These are phyloP conservation scores for Argya squamiceps DNA, from an alignment of 2,797 vertebrate genomes.

Conservation along the genomic window DNA sequence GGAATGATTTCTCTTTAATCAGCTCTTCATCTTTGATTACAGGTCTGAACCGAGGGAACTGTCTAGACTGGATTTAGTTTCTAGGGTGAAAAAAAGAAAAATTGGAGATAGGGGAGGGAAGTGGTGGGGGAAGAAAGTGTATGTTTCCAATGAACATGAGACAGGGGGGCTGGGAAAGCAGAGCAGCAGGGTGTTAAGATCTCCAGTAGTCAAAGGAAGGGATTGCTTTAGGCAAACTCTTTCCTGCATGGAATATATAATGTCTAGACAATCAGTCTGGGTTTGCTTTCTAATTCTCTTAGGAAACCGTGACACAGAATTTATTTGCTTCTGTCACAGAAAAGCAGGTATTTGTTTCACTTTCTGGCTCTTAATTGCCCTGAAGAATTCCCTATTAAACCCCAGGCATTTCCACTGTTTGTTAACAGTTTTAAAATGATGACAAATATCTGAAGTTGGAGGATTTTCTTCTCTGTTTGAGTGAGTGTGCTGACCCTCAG, in stretches of 20 bases:
- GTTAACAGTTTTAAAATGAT: conserved; percentile 45
- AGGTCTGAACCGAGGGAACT: conserved; percentile 32
- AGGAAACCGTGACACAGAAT: conserved; percentile 45
- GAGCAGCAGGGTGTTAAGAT: conserved; percentile 64
- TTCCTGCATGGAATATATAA: conserved; percentile 59
- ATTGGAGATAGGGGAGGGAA: conserved; percentile 16
- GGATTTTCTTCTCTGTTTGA: background rate
- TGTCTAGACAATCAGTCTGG: conserved; percentile 74
- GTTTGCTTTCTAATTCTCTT: conserved; percentile 68
- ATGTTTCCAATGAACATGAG: conserved; percentile 51
- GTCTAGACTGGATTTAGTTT: conserved; percentile 69
- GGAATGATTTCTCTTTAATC: conserved; percentile 57
- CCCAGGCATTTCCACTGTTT: conserved; percentile 22
- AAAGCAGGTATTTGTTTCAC: conserved; percentile 41
- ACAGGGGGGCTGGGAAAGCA: background rate
- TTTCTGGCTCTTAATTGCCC: conserved; percentile 53
- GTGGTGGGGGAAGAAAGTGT: background rate
- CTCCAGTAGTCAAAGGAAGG: conserved; percentile 68
- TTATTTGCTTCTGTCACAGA: conserved; percentile 62
- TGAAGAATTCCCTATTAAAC: conserved; percentile 15
- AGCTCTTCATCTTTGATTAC: conserved; percentile 54
- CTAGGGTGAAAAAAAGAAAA: conserved; percentile 45
- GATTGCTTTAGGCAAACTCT: conserved; percentile 52
- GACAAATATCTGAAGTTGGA: conserved; percentile 28
- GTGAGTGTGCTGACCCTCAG: background rate